These are phyloP conservation scores for Plectrocnemia conspersa DNA, from an alignment of 1,140 invertebrate species.

Conservation along the genomic window DNA sequence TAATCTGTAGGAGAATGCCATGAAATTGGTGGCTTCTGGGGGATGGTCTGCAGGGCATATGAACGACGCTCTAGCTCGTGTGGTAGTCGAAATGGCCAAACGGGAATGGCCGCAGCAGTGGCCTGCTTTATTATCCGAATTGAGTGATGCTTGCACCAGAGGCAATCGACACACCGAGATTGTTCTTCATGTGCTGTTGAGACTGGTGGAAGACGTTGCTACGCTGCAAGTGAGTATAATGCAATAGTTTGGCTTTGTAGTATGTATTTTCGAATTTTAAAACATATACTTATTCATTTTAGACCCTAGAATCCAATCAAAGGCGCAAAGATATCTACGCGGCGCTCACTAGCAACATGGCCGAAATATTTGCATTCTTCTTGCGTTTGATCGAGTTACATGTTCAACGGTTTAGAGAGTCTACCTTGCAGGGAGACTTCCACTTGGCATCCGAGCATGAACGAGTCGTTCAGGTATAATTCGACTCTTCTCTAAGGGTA, in stretches of 20 bases:
- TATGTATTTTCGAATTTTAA: background rate
- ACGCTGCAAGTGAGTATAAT: conserved; percentile 60
- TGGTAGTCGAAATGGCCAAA: conserved; percentile 92
- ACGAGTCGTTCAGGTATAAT: conserved; percentile 66
- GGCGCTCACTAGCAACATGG: conserved; percentile 78
- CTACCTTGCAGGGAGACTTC: conserved; percentile 57
- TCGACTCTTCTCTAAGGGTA: background rate
- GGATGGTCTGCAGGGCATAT: conserved; percentile 68
- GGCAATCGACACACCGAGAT: conserved; percentile 83
- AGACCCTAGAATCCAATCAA: conserved; percentile 77
- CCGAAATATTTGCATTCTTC: conserved; percentile 81
- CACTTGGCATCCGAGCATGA: conserved; percentile 63
- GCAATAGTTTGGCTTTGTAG: background rate
- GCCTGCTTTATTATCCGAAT: conserved; percentile 75
- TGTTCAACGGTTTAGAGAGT: conserved; percentile 65
- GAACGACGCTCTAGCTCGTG: conserved; percentile 80
- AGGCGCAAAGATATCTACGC: conserved; percentile 84
- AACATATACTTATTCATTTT: conserved; percentile 17
- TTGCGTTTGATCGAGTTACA: conserved; percentile 72
- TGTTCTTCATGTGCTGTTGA: conserved; percentile 77
- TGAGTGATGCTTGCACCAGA: conserved; percentile 70
- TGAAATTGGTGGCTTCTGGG: conserved; percentile 71
- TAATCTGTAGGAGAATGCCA: conserved; percentile 66
- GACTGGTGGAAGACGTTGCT: conserved; percentile 87
- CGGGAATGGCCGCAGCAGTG: conserved; percentile 95